Evolutionary conservation across 2,113 vertebrate species (phyloP).

Genomic region (Spilogale gracilis): DNA sequence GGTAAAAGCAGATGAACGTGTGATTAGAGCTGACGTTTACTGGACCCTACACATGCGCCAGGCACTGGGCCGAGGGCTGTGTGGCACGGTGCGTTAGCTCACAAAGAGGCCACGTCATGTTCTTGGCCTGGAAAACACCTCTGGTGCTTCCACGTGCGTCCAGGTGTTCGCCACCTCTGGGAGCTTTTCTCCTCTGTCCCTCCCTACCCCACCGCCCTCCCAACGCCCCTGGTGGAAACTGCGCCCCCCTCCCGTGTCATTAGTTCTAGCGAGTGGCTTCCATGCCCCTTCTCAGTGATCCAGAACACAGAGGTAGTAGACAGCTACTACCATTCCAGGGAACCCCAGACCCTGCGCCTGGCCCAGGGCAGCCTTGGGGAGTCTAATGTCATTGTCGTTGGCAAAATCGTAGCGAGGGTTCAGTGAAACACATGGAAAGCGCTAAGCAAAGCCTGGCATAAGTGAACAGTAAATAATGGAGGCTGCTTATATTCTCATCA

Average conservation of each 20-base stretch:
- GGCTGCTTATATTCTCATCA: not conserved
- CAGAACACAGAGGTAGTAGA: not conserved
- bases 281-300: not conserved
- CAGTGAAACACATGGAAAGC: not conserved
- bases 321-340: not conserved
- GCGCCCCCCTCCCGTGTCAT: not conserved
- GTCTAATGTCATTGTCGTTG: not conserved
- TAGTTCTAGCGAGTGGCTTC: not conserved
- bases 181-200: not conserved
- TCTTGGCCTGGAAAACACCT: slow-evolving; percentile 8
- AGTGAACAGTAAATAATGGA: not conserved
- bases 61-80: not conserved
- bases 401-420: not conserved
- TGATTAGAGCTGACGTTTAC: not conserved
- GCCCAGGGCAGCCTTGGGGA: not conserved
- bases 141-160: not conserved
- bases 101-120: not conserved
- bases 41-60: not conserved
- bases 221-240: not conserved
- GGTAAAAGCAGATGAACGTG: not conserved
- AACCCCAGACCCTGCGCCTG: not conserved
- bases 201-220: not conserved
- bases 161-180: not conserved
- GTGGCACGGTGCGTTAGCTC: not conserved
- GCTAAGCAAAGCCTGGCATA: not conserved